These are phyloP conservation scores for Euura lappo DNA, from an alignment of 1,140 invertebrate species.

Conservation along the genomic window DNA sequence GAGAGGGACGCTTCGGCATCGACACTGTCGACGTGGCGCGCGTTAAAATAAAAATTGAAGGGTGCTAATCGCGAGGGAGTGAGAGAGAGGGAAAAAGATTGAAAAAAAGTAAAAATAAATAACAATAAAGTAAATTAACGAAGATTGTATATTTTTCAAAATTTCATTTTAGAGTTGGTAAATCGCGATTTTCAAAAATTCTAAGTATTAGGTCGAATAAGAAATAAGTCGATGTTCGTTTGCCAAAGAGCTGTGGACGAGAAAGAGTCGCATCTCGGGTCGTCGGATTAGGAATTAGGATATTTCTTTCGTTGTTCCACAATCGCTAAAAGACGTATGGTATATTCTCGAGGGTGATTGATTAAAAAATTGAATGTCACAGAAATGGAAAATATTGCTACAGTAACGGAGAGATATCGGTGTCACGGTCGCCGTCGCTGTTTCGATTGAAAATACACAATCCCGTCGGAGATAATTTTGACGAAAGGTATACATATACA, in stretches of 20 bases:
- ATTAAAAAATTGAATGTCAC: not conserved
- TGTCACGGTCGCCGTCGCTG: not conserved
- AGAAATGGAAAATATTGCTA: not conserved
- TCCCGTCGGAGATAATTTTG: not conserved
- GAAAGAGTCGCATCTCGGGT: not conserved
- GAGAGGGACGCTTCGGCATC: not conserved
- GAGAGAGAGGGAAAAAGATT: not conserved
- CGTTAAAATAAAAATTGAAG: not conserved
- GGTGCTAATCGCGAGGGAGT: not conserved
- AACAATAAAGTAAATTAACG: not conserved
- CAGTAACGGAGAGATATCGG: not conserved
- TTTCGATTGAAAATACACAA: not conserved
- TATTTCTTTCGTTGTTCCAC: not conserved
- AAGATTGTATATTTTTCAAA: not conserved
- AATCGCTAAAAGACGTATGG: not conserved
- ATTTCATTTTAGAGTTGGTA: not conserved
- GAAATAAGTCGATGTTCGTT: not conserved
- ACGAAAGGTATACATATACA: not conserved
- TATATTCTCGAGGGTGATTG: not conserved
- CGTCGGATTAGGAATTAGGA: not conserved
- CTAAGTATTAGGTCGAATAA: not conserved
- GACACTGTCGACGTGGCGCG: not conserved
- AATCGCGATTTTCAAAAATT: not conserved
- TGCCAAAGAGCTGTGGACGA: not conserved
- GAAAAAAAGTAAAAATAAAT: constrained; percentile 1